Evolutionary conservation across 1,140 invertebrate genomes (phyloP), one percentile per base, ranked within the genome.

Genomic region (Drosophila tristis): DNA sequence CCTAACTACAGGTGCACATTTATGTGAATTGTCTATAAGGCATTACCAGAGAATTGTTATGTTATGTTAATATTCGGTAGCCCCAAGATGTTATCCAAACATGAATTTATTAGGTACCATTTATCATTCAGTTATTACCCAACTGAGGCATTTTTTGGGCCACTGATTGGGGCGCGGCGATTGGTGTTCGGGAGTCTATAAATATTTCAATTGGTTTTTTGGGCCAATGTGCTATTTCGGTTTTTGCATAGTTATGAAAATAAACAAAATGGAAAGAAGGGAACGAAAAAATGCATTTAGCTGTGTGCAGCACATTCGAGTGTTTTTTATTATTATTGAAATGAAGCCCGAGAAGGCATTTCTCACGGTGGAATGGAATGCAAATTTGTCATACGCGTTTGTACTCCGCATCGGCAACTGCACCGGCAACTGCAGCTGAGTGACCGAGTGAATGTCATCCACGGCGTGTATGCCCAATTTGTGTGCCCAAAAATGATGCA

Each of bases 401-500:
- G 11, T 13, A 39, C 11, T 39, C 31, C 11, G 51, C 51, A 23
- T n/a, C n/a, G 6, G 26, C 64, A 66, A 44, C 35, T 11, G 9
- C 35, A 42, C 3, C 31, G 31, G 31, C 51, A 39, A 54, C 15
- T 70, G 67, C 64, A 70, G 26, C 65, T 54, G 11, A 58, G 45
- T 59, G 73, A 42, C 61, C 63, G 55, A 75, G 43, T 67, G 71
- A 65, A 44, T 75, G 73, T 56, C 70, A 72, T 72, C 56, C 70
- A 42, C 49, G 44, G 11, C 55, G 45, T 5, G 11, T 13, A 15
- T 15, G 7, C 15, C 11, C 35, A 39, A 73, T 50, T 55, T 73
- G 55, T 75, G 62, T 60, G 49, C 50, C 59, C 49, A 84, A 65
- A 64, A 76, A 76, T 89, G 79, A 82, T 82, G 66, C 82, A 87